These are phyloP conservation scores for Leuciscus idus DNA, from an alignment of 2,113 vertebrate genomes.

Conservation along the genomic window DNA sequence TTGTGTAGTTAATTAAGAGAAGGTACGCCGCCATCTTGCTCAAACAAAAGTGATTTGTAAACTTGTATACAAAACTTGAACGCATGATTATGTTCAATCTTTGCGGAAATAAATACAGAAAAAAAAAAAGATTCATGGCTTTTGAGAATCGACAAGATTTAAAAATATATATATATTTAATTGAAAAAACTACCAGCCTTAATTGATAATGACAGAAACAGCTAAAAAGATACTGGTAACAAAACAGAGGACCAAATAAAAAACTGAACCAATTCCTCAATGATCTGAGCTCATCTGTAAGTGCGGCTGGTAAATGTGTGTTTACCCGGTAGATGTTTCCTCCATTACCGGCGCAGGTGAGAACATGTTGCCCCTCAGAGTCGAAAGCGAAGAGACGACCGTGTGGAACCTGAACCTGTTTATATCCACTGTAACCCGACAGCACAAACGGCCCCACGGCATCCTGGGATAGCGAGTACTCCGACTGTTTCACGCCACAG, in stretches of 20 bases:
- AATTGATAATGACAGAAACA: background rate
- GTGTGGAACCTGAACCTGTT: constrained; percentile 91
- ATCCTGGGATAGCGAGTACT: constrained; percentile 84
- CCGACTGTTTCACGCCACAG: constrained; percentile 90
- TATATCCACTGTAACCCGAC: constrained; percentile 95
- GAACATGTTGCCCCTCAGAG: constrained; percentile 92
- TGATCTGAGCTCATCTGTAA: background rate
- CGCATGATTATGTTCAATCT: too few species aligned
- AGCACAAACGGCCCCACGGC: constrained; percentile 94
- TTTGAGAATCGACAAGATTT: too few species aligned
- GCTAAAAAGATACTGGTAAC: background rate
- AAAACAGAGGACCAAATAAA: background rate
- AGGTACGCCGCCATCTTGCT: too few species aligned
- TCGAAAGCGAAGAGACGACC: constrained; percentile 96
- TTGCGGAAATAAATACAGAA: too few species aligned
- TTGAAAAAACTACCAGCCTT: background rate
- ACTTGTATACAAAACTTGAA: too few species aligned
- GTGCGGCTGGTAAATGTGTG: background rate
- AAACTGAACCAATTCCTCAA: too few species aligned
- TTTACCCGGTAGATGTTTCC: constrained; percentile 90
- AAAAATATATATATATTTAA: too few species aligned
- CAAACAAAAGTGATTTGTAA: too few species aligned
- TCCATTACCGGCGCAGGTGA: constrained; percentile 88
- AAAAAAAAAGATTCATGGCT: too few species aligned
- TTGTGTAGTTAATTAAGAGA: too few species aligned